These are phyloP conservation scores for Nyctibius bracteatus DNA, from an alignment of 2,113 vertebrate genomes.

Conservation along the genomic window DNA sequence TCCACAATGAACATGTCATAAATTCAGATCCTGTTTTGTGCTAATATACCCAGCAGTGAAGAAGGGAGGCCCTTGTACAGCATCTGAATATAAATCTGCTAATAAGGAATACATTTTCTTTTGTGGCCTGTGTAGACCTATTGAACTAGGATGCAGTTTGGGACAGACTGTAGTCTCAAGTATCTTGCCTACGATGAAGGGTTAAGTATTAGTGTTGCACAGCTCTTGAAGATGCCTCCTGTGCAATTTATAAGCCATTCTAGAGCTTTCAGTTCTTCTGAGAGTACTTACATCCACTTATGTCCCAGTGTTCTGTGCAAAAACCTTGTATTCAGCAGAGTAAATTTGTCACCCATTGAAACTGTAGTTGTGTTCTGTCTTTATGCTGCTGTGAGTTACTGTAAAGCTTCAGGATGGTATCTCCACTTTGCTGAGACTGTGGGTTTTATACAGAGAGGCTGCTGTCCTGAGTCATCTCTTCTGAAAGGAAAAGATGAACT, in stretches of 20 bases:
- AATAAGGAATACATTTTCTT: not conserved
- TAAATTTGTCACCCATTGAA: constrained; percentile 44
- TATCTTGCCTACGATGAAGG: not conserved
- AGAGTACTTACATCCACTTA: constrained; percentile 49
- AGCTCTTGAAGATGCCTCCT: not conserved
- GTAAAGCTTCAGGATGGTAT: not conserved
- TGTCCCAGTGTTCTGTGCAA: not conserved
- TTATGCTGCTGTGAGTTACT: not conserved
- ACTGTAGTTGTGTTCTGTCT: constrained; percentile 1
- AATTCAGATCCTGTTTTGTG: not conserved
- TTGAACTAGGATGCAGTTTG: not conserved
- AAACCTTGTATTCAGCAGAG: not conserved
- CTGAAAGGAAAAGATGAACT: constrained; percentile 29
- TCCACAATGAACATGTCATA: not conserved
- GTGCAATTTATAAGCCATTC: constrained; percentile 29
- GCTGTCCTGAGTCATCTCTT: constrained; percentile 31
- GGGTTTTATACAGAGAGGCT: constrained; percentile 2
- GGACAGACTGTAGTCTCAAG: not conserved
- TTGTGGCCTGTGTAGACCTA: not conserved
- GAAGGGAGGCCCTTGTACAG: not conserved
- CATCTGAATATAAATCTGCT: not conserved
- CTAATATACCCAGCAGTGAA: not conserved
- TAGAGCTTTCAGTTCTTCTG: constrained; percentile 32
- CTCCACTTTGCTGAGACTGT: not conserved
- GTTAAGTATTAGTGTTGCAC: constrained; percentile 5